A percentile compares a stretch with the other conserved stretches of the same genome.
Conservation (phyloP, 2,888 invertebrate species). For the Mythimna pallens region DNA sequence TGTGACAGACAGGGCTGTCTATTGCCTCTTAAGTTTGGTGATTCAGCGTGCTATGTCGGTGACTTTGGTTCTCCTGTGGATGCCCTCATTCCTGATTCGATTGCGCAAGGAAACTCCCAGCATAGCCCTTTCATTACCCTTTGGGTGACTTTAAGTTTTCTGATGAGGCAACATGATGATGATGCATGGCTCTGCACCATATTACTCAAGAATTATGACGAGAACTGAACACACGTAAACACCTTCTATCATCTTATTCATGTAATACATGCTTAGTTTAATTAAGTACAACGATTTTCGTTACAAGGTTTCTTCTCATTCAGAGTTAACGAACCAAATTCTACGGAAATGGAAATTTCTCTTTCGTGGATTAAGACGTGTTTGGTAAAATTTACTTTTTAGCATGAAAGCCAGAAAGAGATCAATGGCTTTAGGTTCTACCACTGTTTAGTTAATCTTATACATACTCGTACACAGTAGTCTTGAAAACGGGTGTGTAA, state of each 20-base stretch:
- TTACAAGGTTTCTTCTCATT: constrained; percentile 32
- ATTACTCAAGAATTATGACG: neutral
- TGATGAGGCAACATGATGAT: too few relatives aligned
- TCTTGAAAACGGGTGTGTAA: too few relatives aligned
- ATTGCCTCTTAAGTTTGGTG: too few relatives aligned
- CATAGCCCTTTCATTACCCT: too few relatives aligned
- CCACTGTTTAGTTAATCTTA: neutral
- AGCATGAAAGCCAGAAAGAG: neutral
- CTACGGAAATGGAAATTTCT: constrained; percentile 41
- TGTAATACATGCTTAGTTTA: constrained; percentile 13
- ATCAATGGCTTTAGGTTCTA: constrained; percentile 5
- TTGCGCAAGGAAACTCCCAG: too few relatives aligned
- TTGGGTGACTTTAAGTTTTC: too few relatives aligned
- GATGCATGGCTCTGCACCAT: neutral
- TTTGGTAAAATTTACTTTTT: constrained; percentile 30
- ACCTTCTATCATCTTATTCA: neutral
- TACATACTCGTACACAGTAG: too few relatives aligned
- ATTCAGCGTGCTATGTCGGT: too few relatives aligned
- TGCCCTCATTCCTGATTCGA: too few relatives aligned
- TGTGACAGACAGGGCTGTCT: too few relatives aligned
- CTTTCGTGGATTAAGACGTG: constrained; percentile 11
- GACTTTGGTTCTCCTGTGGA: too few relatives aligned
- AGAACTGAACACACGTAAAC: neutral
- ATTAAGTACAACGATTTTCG: constrained; percentile 39
- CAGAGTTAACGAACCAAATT: constrained; percentile 56